Conservation (phyloP, 2,888 invertebrate species). For the Metacarcinus magister region DNA sequence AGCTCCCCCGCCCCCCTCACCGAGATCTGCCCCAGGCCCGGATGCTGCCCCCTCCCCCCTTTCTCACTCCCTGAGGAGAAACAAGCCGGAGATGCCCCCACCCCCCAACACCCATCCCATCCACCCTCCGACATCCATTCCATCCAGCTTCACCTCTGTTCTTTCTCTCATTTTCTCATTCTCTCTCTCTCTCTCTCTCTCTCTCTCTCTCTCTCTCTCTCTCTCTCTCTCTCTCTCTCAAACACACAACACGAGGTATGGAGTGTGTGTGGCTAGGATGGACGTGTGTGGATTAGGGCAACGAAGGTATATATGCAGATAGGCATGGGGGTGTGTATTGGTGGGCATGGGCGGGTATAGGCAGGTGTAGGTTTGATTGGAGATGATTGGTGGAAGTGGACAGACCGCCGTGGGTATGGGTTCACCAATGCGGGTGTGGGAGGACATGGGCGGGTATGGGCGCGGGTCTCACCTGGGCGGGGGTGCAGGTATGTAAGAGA, state of each 20-base stretch:
- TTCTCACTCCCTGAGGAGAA: conserved; percentile 37
- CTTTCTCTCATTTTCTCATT: not conserved
- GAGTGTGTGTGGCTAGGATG: conserved; percentile 1
- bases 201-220: conserved; percentile 54
- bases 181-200: conserved; percentile 64
- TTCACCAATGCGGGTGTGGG: conserved; percentile 37
- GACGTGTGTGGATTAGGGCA: conserved; percentile 8
- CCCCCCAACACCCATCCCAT: not conserved
- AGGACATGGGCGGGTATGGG: conserved; percentile 11
- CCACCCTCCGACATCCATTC: not conserved
- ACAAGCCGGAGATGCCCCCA: conserved; percentile 56
- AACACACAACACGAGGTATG: not conserved
- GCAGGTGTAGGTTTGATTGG: conserved; percentile 35
- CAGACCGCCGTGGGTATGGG: conserved; percentile 43
- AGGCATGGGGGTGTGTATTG: not conserved
- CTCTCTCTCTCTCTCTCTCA: conserved; percentile 59
- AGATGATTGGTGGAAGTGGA: not conserved
- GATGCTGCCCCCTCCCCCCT: conserved; percentile 75
- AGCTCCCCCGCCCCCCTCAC: conserved; percentile 49
- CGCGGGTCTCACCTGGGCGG: conserved; percentile 80
- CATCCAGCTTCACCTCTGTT: conserved; percentile 12
- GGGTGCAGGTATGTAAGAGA: conserved; percentile 82
- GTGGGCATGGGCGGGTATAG: conserved; percentile 13
- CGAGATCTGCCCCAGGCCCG: conserved; percentile 79
- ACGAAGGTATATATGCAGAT: conserved; percentile 47